Evolutionary conservation across 2,888 invertebrate genomes (phyloP).

Genomic region (Agrochola lychnidis): DNA sequence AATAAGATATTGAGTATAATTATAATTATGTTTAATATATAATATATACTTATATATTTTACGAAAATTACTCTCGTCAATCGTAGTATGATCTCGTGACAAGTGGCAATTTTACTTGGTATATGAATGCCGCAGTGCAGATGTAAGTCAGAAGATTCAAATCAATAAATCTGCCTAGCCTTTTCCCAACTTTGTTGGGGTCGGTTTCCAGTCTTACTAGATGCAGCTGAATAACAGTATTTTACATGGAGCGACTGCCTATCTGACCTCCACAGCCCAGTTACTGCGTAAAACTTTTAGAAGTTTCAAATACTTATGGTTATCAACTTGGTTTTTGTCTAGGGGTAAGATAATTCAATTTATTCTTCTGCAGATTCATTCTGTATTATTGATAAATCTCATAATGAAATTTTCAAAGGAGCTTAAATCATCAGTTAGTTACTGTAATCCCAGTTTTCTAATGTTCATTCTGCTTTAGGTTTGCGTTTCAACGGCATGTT

Average conservation of each 20-base stretch:
- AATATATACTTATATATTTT: background rate
- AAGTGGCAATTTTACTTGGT: constrained; percentile 29
- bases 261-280: too few species aligned
- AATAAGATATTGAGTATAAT: constrained; percentile 9
- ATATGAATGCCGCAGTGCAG: background rate
- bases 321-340: background rate
- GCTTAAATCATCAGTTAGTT: background rate
- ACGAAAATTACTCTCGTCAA: constrained; percentile 18
- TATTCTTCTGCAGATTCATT: background rate
- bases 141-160: background rate
- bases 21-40: constrained; percentile 6
- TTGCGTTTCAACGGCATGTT: background rate
- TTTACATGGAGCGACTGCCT: too few species aligned
- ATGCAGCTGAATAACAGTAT: too few species aligned
- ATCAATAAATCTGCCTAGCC: background rate
- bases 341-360: background rate
- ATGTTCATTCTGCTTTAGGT: background rate
- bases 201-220: background rate
- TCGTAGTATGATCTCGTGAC: constrained; percentile 44
- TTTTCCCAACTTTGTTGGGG: background rate
- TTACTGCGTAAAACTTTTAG: background rate
- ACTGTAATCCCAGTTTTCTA: background rate
- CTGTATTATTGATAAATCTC: background rate
- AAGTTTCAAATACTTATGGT: background rate
- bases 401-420: background rate